These are phyloP conservation scores for Zelleria hepariella DNA, from an alignment of 2,888 invertebrate genomes.

Conservation along the genomic window DNA sequence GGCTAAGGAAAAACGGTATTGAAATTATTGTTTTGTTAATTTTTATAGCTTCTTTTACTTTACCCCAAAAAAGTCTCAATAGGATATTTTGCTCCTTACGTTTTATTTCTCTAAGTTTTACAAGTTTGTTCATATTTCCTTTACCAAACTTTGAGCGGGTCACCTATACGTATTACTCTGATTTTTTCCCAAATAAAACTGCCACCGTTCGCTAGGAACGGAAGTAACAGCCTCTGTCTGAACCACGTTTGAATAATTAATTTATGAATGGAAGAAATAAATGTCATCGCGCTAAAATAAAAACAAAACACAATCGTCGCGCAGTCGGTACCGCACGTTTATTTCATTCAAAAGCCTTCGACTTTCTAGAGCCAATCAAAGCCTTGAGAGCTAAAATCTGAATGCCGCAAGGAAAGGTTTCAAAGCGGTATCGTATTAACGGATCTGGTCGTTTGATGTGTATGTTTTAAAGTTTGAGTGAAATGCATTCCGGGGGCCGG, in stretches of 20 bases:
- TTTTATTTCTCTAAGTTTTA: no score
- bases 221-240: conserved; percentile 5
- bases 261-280: neutral
- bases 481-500: neutral
- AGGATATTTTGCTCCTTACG: no score
- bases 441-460: neutral
- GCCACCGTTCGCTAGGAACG: no score
- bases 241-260: conserved; percentile 10
- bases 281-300: neutral
- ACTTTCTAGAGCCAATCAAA: neutral
- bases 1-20: neutral
- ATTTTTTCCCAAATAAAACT: no score
- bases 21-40: neutral
- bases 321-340: conserved; percentile 1
- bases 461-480: neutral
- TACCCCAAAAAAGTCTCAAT: no score
- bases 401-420: neutral
- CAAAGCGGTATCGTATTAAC: neutral
- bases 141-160: no score
- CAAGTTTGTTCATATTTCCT: no score
- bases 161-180: no score
- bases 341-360: neutral
- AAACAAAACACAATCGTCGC: neutral
- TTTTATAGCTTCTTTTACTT: no score
- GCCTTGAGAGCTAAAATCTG: no score